Evolutionary conservation across 1,140 invertebrate genomes (phyloP), one percentile per base, ranked within the genome.

Genomic region (Scaptomyza montana): DNA sequence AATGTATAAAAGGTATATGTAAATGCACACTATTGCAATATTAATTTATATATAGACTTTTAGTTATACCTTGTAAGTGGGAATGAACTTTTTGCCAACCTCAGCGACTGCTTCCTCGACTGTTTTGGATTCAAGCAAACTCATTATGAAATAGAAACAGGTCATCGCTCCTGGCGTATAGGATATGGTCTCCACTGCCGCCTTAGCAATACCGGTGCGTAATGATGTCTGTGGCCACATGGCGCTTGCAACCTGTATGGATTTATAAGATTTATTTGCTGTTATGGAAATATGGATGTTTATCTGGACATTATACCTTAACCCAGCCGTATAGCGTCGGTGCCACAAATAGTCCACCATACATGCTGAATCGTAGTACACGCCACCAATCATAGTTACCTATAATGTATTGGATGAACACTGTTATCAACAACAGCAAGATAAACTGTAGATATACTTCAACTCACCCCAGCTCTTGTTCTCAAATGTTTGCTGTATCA

Each of bases 91-190:
- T 50, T 93, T 93, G 91, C 94, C 93, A 1, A 97, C 95, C 94
- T 97, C 95, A 55, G 94, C 92, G 49, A 93, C 89, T 33, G 95
- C 95, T 82, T 95, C 94, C 68, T 94, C 86, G 33, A 96, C 78
- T 19, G 94, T 93, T 91, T 96, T 96, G 59, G 94, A 93, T 93
- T 97, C 96, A 30, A 97, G 90, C 46, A 97, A 80, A 85, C 94
- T 96, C 94, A 97, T 97, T 12, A 95, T 94, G 92, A 97, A 96
- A 89, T 96, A 97, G 84, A 97, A 97, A 78, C 95, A 96, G 62
- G 93, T 94, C 94, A 97, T 95, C 41, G 96, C 96, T 68, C 95
- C 94, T 47, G 97, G 97, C 7, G 95, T 95, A 84, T 97, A 97
- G 0, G 95, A 95, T 10, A 97, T 92, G 92, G 97, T 96, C 93